Evolutionary conservation across 2,113 vertebrate species (phyloP).

Genomic region (Plotosus lineatus): DNA sequence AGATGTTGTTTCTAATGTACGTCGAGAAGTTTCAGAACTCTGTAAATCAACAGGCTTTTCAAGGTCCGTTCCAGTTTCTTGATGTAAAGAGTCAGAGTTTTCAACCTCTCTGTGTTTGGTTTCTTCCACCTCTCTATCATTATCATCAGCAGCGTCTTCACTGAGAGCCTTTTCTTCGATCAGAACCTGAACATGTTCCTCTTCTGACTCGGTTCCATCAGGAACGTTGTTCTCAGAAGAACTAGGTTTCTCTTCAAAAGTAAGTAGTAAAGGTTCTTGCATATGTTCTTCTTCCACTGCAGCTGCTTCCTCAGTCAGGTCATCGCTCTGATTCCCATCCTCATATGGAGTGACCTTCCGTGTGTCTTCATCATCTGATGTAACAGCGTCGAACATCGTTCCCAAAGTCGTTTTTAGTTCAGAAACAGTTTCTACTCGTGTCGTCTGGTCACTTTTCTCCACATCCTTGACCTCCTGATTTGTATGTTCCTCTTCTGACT

Average conservation of each 20-base stretch:
- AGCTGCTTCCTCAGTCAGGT: constrained; percentile 55
- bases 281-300: constrained; percentile 55
- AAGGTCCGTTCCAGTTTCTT: background rate
- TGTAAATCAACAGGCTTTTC: background rate
- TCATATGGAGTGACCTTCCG: constrained; percentile 71
- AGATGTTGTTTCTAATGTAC: background rate
- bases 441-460: constrained; percentile 63
- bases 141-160: constrained; percentile 39
- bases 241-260: constrained; percentile 56
- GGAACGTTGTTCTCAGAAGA: constrained; percentile 38
- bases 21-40: background rate
- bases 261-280: constrained; percentile 70
- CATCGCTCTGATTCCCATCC: constrained; percentile 62
- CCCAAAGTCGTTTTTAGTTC: constrained; percentile 81
- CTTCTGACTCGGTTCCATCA: constrained; percentile 38
- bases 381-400: constrained; percentile 82
- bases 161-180: constrained; percentile 33
- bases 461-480: no score
- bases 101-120: background rate
- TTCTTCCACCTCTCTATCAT: constrained; percentile 30
- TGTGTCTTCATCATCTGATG: constrained; percentile 82
- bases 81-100: background rate
- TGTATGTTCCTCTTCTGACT: constrained; percentile 49
- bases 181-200: constrained; percentile 43
- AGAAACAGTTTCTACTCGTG: constrained; percentile 71